These are phyloP conservation scores for Rhagonycha fulva DNA, from an alignment of 2,888 invertebrate species.

Conservation along the genomic window DNA sequence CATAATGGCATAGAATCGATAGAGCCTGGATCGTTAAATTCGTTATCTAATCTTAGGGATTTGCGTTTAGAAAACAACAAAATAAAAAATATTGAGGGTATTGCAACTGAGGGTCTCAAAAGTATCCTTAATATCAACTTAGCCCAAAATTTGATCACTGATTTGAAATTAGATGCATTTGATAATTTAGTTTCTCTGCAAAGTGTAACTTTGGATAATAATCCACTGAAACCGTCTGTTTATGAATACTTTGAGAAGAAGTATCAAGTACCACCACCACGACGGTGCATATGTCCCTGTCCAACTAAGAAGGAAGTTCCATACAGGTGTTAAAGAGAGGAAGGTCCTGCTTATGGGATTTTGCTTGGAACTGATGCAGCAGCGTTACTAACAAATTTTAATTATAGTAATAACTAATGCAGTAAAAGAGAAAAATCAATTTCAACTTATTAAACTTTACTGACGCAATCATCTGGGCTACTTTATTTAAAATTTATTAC, in stretches of 20 bases:
- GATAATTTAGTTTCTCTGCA: background rate
- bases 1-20: conserved; percentile 7
- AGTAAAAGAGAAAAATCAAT: too few relatives aligned
- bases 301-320: background rate
- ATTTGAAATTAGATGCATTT: background rate
- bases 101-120: background rate
- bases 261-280: background rate
- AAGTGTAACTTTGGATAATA: conserved; percentile 8
- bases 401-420: too few relatives aligned
- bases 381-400: too few relatives aligned
- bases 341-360: too few relatives aligned
- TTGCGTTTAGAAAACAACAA: background rate
- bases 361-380: too few relatives aligned
- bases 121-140: background rate
- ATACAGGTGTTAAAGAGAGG: too few relatives aligned
- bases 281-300: background rate
- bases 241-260: conserved; percentile 4
- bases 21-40: conserved; percentile 2
- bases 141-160: background rate
- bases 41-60: background rate
- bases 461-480: too few relatives aligned
- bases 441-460: too few relatives aligned
- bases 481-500: too few relatives aligned
- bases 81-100: background rate
- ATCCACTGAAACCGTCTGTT: conserved; percentile 3